phyloP scores from a whole-genome alignment of 2,797 vertebrate genomes.

The Salmo trutta region DNA sequence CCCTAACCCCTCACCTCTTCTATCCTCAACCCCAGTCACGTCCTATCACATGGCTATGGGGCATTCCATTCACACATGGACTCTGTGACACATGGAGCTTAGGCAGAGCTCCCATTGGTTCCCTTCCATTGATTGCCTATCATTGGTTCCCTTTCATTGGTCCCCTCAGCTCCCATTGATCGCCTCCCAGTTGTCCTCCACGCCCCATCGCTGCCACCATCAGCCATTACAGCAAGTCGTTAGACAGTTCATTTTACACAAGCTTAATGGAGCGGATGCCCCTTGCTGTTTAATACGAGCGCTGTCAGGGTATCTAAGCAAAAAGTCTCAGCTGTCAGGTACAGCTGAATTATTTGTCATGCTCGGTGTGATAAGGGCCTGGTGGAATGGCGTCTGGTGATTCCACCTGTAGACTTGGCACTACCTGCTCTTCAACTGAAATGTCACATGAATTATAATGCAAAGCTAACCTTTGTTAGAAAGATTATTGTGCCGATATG shows the following conservation, averaged over 20 bases:
- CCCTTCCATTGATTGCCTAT: neutral
- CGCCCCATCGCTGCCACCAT: constrained; percentile 42
- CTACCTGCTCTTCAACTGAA: constrained; percentile 57
- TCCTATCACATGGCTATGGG: no score
- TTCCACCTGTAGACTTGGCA: constrained; percentile 50
- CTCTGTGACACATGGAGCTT: neutral
- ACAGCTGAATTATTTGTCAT: constrained; percentile 86
- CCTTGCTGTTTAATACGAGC: constrained; percentile 84
- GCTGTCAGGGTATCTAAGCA: constrained; percentile 82
- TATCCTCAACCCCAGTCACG: no score
- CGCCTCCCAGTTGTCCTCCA: constrained; percentile 50
- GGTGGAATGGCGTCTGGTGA: constrained; percentile 53
- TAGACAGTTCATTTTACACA: constrained; percentile 85
- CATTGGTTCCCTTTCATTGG: constrained; percentile 37
- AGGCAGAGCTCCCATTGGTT: neutral
- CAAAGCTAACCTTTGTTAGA: constrained; percentile 71
- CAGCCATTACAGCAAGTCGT: constrained; percentile 66
- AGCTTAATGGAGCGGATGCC: constrained; percentile 87
- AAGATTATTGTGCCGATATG: constrained; percentile 63
- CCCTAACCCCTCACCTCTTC: no score
- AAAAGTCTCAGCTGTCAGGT: constrained; percentile 84
- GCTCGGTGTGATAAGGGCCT: constrained; percentile 76
- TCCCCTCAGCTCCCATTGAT: constrained; percentile 56
- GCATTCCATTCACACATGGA: neutral
- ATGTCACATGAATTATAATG: constrained; percentile 74